These are phyloP conservation scores for Nymphalis io DNA, from an alignment of 1,140 invertebrate genomes.

Conservation along the genomic window DNA sequence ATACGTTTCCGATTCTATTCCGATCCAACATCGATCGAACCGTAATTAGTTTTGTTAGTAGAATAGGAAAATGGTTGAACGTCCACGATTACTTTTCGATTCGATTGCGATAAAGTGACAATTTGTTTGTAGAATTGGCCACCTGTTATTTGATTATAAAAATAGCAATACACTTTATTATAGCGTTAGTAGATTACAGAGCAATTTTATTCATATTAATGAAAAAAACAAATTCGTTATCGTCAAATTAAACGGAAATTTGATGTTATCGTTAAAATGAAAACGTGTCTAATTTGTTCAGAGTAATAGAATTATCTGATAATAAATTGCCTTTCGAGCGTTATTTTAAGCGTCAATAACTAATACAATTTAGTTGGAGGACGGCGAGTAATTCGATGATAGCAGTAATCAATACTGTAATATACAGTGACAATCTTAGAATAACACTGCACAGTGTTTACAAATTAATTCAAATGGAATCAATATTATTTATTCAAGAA, in stretches of 20 bases:
- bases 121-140: no score
- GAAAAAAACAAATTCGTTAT: background rate
- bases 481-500: no score
- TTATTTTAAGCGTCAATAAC: conserved; percentile 23
- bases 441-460: background rate
- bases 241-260: background rate
- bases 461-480: no score
- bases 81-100: no score
- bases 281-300: conserved; percentile 4
- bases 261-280: conserved; percentile 5
- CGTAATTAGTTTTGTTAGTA: no score
- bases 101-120: no score
- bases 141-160: background rate
- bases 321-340: conserved; percentile 11
- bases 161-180: background rate
- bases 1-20: no score
- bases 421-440: background rate
- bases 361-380: conserved; percentile 24
- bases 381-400: conserved; percentile 25
- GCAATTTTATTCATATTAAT: background rate
- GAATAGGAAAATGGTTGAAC: no score
- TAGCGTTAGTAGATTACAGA: background rate
- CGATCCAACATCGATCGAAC: no score
- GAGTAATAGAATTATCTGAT: conserved; percentile 3
- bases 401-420: conserved; percentile 21